phyloP scores from a whole-genome alignment of 2,113 vertebrate species.

The Pygoscelis antarcticus region DNA sequence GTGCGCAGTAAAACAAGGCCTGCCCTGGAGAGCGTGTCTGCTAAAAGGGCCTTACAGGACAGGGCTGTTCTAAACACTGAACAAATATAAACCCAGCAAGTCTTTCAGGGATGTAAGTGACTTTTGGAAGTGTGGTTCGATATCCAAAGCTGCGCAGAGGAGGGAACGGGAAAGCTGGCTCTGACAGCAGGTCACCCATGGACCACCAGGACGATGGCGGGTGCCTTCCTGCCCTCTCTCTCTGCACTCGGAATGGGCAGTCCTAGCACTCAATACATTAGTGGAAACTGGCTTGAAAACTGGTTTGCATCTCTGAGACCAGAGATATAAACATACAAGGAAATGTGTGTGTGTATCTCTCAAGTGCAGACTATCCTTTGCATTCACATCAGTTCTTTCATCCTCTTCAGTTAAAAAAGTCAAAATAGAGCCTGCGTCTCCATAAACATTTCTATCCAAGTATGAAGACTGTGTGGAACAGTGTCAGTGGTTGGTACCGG shows the following conservation, averaged over 20 bases:
- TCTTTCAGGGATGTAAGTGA: not conserved
- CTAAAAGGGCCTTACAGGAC: not conserved
- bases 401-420: not conserved
- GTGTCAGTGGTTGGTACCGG: not conserved
- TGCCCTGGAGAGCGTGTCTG: not conserved
- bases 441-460: not conserved
- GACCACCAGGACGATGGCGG: not conserved
- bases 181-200: not conserved
- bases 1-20: not conserved
- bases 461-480: not conserved
- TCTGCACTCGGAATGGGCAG: fast-evolving
- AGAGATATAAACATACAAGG: not conserved
- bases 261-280: not conserved
- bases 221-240: not conserved
- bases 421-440: not conserved
- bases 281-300: not conserved
- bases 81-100: not conserved
- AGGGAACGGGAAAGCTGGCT: not conserved
- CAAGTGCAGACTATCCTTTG: not conserved
- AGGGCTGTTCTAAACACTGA: not conserved
- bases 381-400: not conserved
- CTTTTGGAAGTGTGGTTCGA: not conserved
- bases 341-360: not conserved
- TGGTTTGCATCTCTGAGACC: not conserved
- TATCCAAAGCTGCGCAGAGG: not conserved